These are phyloP conservation scores for Bombus superbus DNA, from an alignment of 1,140 invertebrate genomes.

Conservation along the genomic window DNA sequence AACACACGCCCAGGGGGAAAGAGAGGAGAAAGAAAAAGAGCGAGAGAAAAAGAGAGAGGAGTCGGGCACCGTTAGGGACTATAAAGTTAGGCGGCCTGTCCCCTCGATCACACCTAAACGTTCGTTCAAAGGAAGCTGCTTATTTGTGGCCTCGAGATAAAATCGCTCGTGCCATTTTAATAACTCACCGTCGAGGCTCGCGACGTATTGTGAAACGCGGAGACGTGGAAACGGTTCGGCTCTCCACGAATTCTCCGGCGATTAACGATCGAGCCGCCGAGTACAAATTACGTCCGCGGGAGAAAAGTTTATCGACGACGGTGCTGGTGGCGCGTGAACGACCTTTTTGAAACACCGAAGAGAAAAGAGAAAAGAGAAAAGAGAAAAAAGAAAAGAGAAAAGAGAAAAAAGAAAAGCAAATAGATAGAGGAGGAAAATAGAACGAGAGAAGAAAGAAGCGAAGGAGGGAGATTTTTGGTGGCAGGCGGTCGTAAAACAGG, in stretches of 20 bases:
- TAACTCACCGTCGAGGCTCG: conserved; percentile 30
- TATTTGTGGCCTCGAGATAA: conserved; percentile 53
- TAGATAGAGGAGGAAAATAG: too few relatives aligned
- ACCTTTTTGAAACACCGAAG: background rate
- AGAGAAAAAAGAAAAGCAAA: background rate
- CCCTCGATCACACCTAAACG: conserved; percentile 54
- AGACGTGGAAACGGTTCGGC: background rate
- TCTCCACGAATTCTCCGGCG: conserved; percentile 13
- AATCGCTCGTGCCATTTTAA: conserved; percentile 49
- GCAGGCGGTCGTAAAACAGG: conserved; percentile 3
- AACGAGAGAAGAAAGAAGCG: background rate
- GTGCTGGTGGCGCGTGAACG: background rate
- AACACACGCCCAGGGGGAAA: fast-evolving
- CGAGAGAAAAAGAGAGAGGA: conserved; percentile 4
- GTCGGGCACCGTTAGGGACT: conserved; percentile 41
- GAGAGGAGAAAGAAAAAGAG: background rate
- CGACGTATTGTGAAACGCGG: conserved; percentile 29
- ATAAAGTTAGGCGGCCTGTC: conserved; percentile 51
- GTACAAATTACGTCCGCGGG: conserved; percentile 20
- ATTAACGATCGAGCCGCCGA: conserved; percentile 24
- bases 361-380: background rate
- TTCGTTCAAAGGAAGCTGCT: conserved; percentile 49
- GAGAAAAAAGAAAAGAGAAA: too few relatives aligned
- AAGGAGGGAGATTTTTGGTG: background rate
- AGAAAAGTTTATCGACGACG: background rate